These are phyloP conservation scores for Drosophila koepferae DNA, from an alignment of 2,888 invertebrate genomes.

Conservation along the genomic window DNA sequence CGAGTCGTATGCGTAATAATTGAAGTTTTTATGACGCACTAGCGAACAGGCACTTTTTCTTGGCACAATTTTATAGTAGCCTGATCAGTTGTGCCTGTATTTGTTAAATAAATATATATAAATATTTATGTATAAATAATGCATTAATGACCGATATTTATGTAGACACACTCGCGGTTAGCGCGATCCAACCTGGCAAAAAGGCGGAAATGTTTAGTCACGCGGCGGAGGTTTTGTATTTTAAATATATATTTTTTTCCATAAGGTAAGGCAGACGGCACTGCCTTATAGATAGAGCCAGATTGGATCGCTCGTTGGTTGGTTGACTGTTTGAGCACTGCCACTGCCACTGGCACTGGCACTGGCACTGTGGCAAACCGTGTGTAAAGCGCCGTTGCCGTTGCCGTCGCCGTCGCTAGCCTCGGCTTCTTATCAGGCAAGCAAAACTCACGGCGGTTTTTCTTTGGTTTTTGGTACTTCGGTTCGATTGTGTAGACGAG, in stretches of 20 bases:
- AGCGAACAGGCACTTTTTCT: constrained; percentile 31
- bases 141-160: not conserved
- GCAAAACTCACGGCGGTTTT: constrained; percentile 56
- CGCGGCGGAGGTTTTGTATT: constrained; percentile 26
- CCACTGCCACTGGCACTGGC: constrained; percentile 21
- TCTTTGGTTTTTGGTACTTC: constrained; percentile 38
- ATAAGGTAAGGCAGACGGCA: constrained; percentile 30
- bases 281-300: constrained; percentile 44
- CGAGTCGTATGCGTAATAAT: constrained; percentile 31
- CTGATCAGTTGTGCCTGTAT: constrained; percentile 19
- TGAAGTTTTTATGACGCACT: constrained; percentile 8
- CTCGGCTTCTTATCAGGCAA: constrained; percentile 52
- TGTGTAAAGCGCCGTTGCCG: constrained; percentile 10
- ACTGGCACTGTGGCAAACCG: constrained; percentile 30
- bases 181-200: constrained; percentile 29
- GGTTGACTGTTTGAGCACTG: constrained; percentile 45
- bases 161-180: constrained; percentile 27
- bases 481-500: constrained; percentile 28
- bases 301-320: constrained; percentile 48
- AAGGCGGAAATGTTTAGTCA: constrained; percentile 37
- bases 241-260: not conserved
- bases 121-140: not conserved
- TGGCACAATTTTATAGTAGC: constrained; percentile 22
- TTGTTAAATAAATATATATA: not conserved
- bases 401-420: constrained; percentile 6